Conservation (phyloP, 92 coral and sea anemone species). For the Desmophyllum pertusum region DNA sequence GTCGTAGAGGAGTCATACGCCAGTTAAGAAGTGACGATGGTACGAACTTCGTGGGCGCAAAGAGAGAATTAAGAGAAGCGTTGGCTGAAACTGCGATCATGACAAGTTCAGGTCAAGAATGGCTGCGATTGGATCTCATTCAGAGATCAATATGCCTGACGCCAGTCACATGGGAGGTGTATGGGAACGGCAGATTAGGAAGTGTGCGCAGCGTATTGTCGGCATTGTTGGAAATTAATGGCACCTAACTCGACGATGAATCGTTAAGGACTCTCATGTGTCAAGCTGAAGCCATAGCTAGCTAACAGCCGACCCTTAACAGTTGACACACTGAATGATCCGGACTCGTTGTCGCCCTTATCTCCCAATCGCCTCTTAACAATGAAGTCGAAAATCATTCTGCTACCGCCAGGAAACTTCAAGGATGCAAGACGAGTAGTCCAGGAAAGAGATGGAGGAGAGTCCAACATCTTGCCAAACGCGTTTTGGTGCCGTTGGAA, state of each 20-base stretch:
- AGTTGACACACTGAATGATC: not conserved
- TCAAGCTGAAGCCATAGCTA: conserved; percentile 20
- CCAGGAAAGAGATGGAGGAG: not conserved
- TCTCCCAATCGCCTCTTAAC: conserved; percentile 21
- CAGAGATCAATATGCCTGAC: conserved; percentile 21
- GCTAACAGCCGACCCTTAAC: conserved; percentile 20
- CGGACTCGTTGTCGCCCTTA: not conserved
- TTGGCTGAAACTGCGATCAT: conserved; percentile 19
- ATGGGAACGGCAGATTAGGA: conserved; percentile 36
- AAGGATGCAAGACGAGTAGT: not conserved
- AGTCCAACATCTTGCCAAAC: not conserved
- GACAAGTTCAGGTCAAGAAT: no score
- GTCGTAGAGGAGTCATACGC: conserved; percentile 30
- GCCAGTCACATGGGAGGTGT: conserved; percentile 48
- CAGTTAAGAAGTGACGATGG: conserved; percentile 40
- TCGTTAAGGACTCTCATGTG: conserved; percentile 15
- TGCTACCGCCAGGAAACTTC: conserved; percentile 1
- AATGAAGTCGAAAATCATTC: conserved; percentile 10
- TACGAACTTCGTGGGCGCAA: conserved; percentile 40
- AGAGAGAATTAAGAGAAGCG: conserved; percentile 28
- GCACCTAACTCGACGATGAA: conserved; percentile 1
- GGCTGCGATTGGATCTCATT: conserved; percentile 29
- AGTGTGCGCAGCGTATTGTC: conserved; percentile 10
- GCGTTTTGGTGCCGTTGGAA: conserved; percentile 7
- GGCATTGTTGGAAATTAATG: conserved; percentile 2